Percentiles rank a stretch among this genome's conserved stretches.
phyloP scores from a whole-genome alignment of 2,797 vertebrate genomes.

The Epinephelus malabaricus region DNA sequence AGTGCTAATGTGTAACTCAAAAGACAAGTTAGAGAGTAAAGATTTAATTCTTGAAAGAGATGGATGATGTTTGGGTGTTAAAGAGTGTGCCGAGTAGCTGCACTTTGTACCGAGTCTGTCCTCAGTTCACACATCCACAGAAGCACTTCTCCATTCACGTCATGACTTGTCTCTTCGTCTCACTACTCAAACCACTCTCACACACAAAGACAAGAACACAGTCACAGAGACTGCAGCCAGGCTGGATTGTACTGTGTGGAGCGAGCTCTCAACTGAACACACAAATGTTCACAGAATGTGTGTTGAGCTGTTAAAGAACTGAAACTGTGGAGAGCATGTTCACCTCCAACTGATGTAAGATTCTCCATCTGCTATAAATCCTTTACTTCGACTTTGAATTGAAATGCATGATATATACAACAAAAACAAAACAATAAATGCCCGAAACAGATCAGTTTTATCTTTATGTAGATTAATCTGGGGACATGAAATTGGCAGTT shows the following conservation, averaged over 20 bases:
- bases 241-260: neutral
- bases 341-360: neutral
- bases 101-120: slow-evolving; percentile 6
- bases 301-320: neutral
- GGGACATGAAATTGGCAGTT: too few species aligned
- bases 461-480: too few species aligned
- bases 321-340: neutral
- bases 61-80: neutral
- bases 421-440: neutral
- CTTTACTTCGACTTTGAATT: neutral
- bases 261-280: neutral
- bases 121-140: slow-evolving; percentile 10
- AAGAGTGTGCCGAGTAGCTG: slow-evolving; percentile 16
- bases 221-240: neutral
- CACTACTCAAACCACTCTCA: slow-evolving; percentile 25
- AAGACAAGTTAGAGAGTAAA: neutral
- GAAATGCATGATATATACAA: neutral
- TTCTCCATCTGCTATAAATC: neutral
- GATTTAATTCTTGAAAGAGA: too few species aligned
- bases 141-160: slow-evolving; percentile 45
- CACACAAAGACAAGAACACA: slow-evolving; percentile 44
- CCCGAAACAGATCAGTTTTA: too few species aligned
- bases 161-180: slow-evolving; percentile 43
- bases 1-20: neutral
- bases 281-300: neutral